Evolutionary conservation across 2,113 vertebrate species (phyloP), one percentile per base, ranked within the genome.

Genomic region (Rhinogobius similis): DNA sequence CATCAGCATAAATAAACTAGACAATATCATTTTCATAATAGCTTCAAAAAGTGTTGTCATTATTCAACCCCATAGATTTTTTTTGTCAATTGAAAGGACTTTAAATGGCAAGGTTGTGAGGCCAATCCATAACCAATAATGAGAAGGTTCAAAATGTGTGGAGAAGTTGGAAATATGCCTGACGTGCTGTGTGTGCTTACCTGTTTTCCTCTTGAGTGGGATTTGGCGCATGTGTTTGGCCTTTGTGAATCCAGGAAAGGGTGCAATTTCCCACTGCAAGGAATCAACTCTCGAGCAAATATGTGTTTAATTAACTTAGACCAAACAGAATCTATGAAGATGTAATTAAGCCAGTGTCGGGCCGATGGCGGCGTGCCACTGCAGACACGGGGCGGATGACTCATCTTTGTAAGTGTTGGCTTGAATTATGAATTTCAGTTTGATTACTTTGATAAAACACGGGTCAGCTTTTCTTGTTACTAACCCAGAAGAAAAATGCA

Each of bases 231-330:
- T 59, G 41, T 55, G n/a, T 55, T 39, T 20, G 12, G 4, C 36
- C 3, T 65, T 67, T 72, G 13, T 27, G 18, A 12, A 21, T 6
- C 59, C 36, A 16, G 12, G 11, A 5, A 3, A 12, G 65, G 59
- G 63, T 62, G 44, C 63, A 65, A 44, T 48, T 20, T 67, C 56
- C 41, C n/a, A 36, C 29, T 26, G 39, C 62, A 53, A 75, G 29
- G 65, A 68, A 70, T 56, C 24, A 43, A 27, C 64, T 76, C 50
- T 41, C 23, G 6, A 66, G 4, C 21, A 75, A 84, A 72, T 68
- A 59, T 69, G 36, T 62, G 24, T 75, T 75, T 77, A 72, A 79
- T 79, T 36, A 80, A 67, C 43, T 74, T 39, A 43, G 8, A 12
- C 24, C 75, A 67, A 70, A 74, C 26, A 26, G 8, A 38, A 67